These are phyloP conservation scores for Holothuria leucospilota DNA, from an alignment of 53 echinoderm and acorn worm genomes.

Conservation along the genomic window DNA sequence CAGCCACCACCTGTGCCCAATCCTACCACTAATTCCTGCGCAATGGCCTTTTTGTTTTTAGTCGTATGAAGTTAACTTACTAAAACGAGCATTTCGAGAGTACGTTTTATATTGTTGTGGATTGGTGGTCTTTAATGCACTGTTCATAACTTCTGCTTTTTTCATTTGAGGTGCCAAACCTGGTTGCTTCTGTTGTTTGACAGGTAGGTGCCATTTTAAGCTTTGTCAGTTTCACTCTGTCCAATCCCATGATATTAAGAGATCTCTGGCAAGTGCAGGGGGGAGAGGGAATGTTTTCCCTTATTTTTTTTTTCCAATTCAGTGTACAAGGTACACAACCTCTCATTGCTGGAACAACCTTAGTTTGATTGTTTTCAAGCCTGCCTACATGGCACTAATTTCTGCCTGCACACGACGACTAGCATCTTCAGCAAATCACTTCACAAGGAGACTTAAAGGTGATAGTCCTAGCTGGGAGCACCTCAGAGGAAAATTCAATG, in stretches of 20 bases:
- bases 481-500: neutral
- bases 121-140: conserved; percentile 19
- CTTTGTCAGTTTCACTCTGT: neutral
- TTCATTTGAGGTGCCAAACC: conserved; percentile 8
- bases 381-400: neutral
- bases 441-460: neutral
- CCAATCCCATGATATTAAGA: neutral
- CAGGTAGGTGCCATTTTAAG: neutral
- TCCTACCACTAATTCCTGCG: too few species aligned
- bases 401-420: neutral
- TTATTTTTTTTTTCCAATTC: neutral
- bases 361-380: neutral
- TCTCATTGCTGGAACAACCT: neutral
- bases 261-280: neutral
- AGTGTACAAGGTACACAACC: neutral
- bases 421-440: neutral
- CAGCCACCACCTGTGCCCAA: too few species aligned
- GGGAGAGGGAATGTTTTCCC: neutral
- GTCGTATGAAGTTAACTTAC: too few species aligned
- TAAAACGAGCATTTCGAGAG: neutral
- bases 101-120: conserved; percentile 4
- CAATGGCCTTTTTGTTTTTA: too few species aligned
- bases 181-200: neutral
- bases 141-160: conserved; percentile 34
- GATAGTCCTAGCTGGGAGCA: neutral